Conservation (phyloP, 2,888 invertebrate genomes). For the Sesia apiformis region DNA sequence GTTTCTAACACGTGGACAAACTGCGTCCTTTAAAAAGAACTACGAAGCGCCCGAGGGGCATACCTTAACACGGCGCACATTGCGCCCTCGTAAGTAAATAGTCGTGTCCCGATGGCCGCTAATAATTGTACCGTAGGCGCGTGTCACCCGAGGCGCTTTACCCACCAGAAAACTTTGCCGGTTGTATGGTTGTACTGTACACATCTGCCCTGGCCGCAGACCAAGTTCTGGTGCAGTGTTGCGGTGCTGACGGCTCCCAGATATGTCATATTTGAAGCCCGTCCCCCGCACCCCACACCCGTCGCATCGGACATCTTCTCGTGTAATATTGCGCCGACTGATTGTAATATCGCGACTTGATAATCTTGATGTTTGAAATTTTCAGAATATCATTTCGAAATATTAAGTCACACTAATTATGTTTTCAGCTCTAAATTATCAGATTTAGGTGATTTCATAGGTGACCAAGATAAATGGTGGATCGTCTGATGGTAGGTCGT, state of each 20-base stretch:
- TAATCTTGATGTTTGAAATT: constrained; percentile 21
- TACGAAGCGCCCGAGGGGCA: constrained; percentile 29
- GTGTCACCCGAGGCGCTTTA: constrained; percentile 48
- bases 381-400: too few species aligned
- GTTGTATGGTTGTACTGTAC: constrained; percentile 19
- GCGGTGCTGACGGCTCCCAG: constrained; percentile 63
- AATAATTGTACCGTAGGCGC: constrained; percentile 57
- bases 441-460: too few species aligned
- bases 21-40: constrained; percentile 10
- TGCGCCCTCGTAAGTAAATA: constrained; percentile 57
- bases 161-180: constrained; percentile 47
- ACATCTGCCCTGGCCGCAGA: constrained; percentile 65
- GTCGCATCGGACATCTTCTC: constrained; percentile 48
- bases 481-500: too few species aligned
- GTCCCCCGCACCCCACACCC: constrained; percentile 14
- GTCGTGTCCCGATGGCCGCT: constrained; percentile 61
- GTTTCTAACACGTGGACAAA: background rate
- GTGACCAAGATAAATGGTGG: too few species aligned
- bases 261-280: constrained; percentile 63
- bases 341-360: constrained; percentile 28
- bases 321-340: constrained; percentile 42
- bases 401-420: too few species aligned
- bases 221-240: constrained; percentile 60
- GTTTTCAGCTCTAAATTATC: too few species aligned
- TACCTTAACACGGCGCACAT: background rate